phyloP scores from a whole-genome alignment of 1,140 invertebrate genomes.

The Drosophila oshimai region DNA sequence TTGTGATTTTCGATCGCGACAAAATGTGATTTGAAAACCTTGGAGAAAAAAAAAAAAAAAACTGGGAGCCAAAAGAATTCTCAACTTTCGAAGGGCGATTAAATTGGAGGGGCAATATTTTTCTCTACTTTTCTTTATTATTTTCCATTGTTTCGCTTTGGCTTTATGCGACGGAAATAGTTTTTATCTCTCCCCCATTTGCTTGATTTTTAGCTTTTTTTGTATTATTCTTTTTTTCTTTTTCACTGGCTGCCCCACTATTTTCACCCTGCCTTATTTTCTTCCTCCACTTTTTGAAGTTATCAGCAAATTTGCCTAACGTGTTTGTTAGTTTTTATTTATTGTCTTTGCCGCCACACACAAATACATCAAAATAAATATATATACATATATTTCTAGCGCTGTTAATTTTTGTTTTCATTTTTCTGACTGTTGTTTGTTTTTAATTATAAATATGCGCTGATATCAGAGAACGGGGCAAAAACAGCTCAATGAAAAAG shows the following conservation, averaged over 20 bases:
- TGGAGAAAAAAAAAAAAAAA: slow-evolving; percentile 1
- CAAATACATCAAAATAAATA: slow-evolving; percentile 1
- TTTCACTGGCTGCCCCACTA: slow-evolving; percentile 3
- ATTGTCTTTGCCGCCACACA: slow-evolving; percentile 3
- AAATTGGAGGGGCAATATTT: slow-evolving; percentile 1
- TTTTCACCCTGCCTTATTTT: slow-evolving; percentile 9
- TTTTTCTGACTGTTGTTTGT: slow-evolving; percentile 41
- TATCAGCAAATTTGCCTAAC: slow-evolving; percentile 60
- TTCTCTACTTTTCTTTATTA: slow-evolving; percentile 10
- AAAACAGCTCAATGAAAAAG: neutral
- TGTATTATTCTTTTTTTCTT: neutral
- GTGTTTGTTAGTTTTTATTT: slow-evolving; percentile 33
- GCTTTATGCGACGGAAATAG: slow-evolving; percentile 58
- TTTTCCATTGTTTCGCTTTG: slow-evolving; percentile 44
- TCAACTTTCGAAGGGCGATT: slow-evolving; percentile 20
- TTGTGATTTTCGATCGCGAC: slow-evolving; percentile 39
- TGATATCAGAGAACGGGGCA: slow-evolving; percentile 28
- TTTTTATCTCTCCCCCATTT: slow-evolving; percentile 41
- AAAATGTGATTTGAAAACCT: slow-evolving; percentile 42
- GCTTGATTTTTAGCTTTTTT: slow-evolving; percentile 14
- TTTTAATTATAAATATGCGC: slow-evolving; percentile 61
- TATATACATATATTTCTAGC: neutral
- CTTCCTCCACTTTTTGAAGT: slow-evolving; percentile 7
- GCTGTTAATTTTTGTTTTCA: slow-evolving; percentile 15
- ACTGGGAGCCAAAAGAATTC: slow-evolving; percentile 18